phyloP scores from a whole-genome alignment of 2,888 invertebrate genomes.

The Gibbula magus region DNA sequence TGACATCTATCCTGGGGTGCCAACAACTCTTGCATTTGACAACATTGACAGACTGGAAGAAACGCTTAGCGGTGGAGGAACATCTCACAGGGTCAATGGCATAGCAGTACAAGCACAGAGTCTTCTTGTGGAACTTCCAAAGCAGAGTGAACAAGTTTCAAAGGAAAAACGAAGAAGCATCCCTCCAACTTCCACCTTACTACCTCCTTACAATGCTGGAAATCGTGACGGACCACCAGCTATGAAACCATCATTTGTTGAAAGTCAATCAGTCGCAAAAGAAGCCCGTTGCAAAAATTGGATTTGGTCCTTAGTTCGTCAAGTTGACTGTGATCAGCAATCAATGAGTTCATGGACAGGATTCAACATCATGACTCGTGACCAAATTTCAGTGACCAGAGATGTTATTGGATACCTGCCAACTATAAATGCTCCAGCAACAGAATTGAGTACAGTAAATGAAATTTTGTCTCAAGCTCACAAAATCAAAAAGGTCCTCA shows the following conservation, averaged over 20 bases:
- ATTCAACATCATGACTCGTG: too few species aligned
- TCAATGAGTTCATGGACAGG: too few species aligned
- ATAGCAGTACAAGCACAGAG: not conserved
- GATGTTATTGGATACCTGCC: too few species aligned
- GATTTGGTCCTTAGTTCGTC: too few species aligned
- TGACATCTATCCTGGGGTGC: not conserved
- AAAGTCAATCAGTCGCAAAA: too few species aligned
- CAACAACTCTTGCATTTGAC: not conserved
- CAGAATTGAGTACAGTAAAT: too few species aligned
- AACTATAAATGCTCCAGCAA: too few species aligned
- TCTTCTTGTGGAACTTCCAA: not conserved
- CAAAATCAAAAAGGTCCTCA: conserved; percentile 1
- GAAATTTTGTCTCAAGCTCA: too few species aligned
- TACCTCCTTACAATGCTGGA: not conserved
- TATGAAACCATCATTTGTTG: too few species aligned
- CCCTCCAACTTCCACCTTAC: not conserved
- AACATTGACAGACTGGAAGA: not conserved
- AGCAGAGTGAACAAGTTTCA: not conserved
- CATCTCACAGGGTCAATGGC: not conserved
- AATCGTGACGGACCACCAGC: not conserved
- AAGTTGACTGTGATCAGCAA: too few species aligned
- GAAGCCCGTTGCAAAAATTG: too few species aligned
- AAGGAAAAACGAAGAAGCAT: not conserved
- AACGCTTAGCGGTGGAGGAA: not conserved
- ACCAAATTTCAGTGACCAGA: too few species aligned